A percentile compares a stretch with the other conserved stretches of the same genome.
Evolutionary conservation across 2,797 vertebrate genomes (phyloP).

Genomic region (Dendrocincla fuliginosa): DNA sequence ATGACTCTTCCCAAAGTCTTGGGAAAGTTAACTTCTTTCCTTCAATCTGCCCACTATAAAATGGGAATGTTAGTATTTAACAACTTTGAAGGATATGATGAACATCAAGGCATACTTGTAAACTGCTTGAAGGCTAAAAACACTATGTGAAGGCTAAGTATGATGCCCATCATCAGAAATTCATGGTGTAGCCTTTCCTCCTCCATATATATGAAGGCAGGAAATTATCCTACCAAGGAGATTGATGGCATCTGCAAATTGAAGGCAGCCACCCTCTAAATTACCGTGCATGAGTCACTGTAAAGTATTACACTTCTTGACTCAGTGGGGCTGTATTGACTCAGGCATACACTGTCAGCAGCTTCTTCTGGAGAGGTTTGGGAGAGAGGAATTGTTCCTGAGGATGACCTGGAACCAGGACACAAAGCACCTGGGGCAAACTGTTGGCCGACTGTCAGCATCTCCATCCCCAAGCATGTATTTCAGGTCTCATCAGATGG

Average conservation of each 20-base stretch:
- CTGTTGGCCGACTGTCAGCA: not conserved
- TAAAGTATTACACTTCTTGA: not conserved
- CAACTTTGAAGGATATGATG: not conserved
- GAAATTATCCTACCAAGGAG: constrained; percentile 47
- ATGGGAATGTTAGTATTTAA: not conserved
- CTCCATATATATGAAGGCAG: not conserved
- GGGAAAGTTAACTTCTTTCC: not conserved
- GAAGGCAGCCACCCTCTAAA: constrained; percentile 28
- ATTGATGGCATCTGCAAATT: constrained; percentile 49
- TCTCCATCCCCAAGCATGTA: not conserved
- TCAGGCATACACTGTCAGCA: not conserved
- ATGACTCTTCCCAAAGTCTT: not conserved
- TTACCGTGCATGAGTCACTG: constrained; percentile 50
- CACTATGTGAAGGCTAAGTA: not conserved
- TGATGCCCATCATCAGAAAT: constrained; percentile 16
- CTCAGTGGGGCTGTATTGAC: not conserved
- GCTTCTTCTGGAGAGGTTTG: not conserved
- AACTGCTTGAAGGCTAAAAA: constrained; percentile 7
- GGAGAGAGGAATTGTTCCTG: not conserved
- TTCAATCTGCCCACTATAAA: not conserved
- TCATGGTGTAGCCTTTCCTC: constrained; percentile 10
- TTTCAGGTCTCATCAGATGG: not conserved
- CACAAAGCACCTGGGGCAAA: not conserved
- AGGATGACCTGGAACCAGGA: not conserved
- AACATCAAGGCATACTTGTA: not conserved